Base-by-base conservation (phyloP, 2,888 invertebrate genomes). In the Lasioglossum calceatum region DNA sequence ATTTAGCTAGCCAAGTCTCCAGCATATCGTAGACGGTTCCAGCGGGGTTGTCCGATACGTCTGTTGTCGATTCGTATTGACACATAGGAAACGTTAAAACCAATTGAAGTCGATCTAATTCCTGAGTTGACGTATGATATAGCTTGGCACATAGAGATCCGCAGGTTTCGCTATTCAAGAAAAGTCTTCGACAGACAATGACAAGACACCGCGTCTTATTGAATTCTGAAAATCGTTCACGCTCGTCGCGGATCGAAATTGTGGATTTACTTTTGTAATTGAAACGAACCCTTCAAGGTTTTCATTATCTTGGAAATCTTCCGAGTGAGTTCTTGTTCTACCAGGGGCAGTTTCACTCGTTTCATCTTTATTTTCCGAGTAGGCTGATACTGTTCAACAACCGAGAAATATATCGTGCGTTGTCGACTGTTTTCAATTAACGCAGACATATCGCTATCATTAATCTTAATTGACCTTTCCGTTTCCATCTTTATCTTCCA, bases 31-130 rank as follows among this genome's bases (percentile, higher is more conserved):
- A 61, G 7, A 50, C 50, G 19, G 86, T 92, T 88, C 87, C 90
- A 91, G 89, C 92, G 5, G 5, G 92, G 94, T 94, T 94, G 94
- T 93, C 92, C 94, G 94, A 93, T 94, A 93, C 92, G 90, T 89
- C n/a, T 91, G 90, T 92, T 91, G 92, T 93, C 92, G 93, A 93
- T 93, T 92, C 92, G 92, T 91, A 91, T 91, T 92, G 92, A 91
- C 91, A 91, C 86, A 88, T 71, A 77, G 64, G 75, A 79, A 82
- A 87, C 77, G 89, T 87, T 64, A 16, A 64, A 67, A 23, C 16
- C 67, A 67, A 67, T 67, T 19, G 19, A 36, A 67, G 67, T 67
- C 67, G 67, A 67, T 36, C 67, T 36, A 67, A 67, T 67, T 67
- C 36, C 32, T 1, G 36, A 19, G 36, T 36, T 36, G 36, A 32